Conservation (phyloP, 2,888 invertebrate genomes). For the Eulithis prunata region DNA sequence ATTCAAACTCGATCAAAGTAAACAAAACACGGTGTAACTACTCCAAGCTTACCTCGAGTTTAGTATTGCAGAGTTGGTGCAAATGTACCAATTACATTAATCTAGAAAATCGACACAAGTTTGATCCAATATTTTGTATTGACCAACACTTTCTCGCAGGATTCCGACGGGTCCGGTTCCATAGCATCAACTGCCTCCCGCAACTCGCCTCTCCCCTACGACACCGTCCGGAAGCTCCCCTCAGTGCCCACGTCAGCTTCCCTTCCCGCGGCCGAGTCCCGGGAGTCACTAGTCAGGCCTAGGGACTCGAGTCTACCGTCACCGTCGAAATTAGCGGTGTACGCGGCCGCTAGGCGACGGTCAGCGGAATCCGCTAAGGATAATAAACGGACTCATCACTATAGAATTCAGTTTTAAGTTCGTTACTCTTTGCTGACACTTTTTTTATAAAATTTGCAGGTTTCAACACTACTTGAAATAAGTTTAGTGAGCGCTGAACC, state of each 20-base stretch:
- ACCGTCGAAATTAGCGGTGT: slow-evolving; percentile 86
- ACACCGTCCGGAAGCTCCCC: slow-evolving; percentile 74
- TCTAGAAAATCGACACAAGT: too few relatives aligned
- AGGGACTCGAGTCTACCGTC: slow-evolving; percentile 84
- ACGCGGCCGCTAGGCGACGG: slow-evolving; percentile 79
- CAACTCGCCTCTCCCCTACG: slow-evolving; percentile 76
- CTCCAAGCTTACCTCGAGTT: too few relatives aligned
- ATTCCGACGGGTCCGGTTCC: slow-evolving; percentile 77
- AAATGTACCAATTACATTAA: too few relatives aligned
- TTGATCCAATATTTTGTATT: too few relatives aligned
- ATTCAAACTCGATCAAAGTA: too few relatives aligned
- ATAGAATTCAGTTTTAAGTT: slow-evolving; percentile 89
- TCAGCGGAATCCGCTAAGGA: slow-evolving; percentile 86
- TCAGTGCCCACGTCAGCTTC: slow-evolving; percentile 81
- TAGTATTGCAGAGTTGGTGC: too few relatives aligned
- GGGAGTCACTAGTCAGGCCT: slow-evolving; percentile 76
- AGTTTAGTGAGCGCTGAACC: too few relatives aligned
- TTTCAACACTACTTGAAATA: too few relatives aligned
- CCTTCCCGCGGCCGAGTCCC: slow-evolving; percentile 78
- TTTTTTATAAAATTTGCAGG: neutral
- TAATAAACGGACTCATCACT: slow-evolving; percentile 86
- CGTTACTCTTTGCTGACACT: neutral
- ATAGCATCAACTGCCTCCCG: slow-evolving; percentile 77
- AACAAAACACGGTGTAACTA: too few relatives aligned
- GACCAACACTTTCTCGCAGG: slow-evolving; percentile 50